Base-by-base conservation (phyloP, 2,113 vertebrate species). In the Alligator sinensis region DNA sequence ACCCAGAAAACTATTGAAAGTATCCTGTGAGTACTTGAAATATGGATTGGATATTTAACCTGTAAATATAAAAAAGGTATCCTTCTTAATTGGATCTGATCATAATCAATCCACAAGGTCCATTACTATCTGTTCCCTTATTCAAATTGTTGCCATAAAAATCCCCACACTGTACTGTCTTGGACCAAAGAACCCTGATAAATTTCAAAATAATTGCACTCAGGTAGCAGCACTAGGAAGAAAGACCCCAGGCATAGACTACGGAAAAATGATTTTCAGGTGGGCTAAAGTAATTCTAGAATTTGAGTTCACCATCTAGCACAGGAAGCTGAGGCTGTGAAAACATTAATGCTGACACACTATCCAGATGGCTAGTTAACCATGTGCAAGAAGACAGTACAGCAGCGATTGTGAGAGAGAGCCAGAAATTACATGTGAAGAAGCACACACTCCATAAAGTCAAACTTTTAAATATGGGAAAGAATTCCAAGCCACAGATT, bases 281-380 rank as follows among this genome's bases (percentile, higher is more conserved):
- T 97, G 96, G 96, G 95, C 84, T 97, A 93, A 90, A 91, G 96
- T 93, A 96, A 95, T 96, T 95, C 95, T 95, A 97, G 89, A 97
- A 90, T 95, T 97, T 97, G 96, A 97, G 95, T 97, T 97, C 94
- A 61, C 61, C 34, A 96, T 93, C 95, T 96, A 97, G 89, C 95
- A 97, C 94, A 96, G 96, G 96, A 97, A 97, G 86, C 94, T 93
- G 97, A 96, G 94, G 97, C 96, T 96, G 96, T 97, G 97, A 96
- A 97, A 97, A 94, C 93, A 96, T 97, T 97, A 97, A 97, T 97
- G 96, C 96, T 97, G 96, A 97, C 92, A 96, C 94, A 96, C 93
- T 97, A 96, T 96, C 97, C 96, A 97, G 96, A 97, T 97, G 97
- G 97, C 94, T 96, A 96, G 95, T 97, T 97, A 96, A 95, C 96